Evolutionary conservation across 2,797 vertebrate genomes (phyloP).

Genomic region (Parotocinclus haroldoi): DNA sequence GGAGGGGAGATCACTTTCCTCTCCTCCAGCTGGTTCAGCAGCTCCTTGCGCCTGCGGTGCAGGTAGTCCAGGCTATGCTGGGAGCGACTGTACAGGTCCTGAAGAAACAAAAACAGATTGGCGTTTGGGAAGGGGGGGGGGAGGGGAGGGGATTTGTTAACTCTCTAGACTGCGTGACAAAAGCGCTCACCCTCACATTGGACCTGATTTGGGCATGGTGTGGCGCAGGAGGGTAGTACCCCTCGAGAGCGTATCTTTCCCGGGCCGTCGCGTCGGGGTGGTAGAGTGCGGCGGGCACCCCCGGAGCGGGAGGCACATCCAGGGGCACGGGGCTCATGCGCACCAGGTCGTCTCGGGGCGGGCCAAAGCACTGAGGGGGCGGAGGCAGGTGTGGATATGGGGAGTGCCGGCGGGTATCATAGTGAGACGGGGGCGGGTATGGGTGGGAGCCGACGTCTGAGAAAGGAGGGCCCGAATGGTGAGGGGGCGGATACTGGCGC

Average conservation of each 20-base stretch:
- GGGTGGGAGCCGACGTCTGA: conserved; percentile 66
- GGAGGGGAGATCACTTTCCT: conserved; percentile 95
- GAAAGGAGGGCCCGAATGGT: conserved; percentile 80
- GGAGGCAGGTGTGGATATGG: conserved; percentile 77
- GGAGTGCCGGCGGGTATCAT: conserved; percentile 76
- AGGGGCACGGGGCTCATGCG: conserved; percentile 86
- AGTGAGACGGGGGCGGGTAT: conserved; percentile 81
- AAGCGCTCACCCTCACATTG: conserved; percentile 79
- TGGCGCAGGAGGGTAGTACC: conserved; percentile 80
- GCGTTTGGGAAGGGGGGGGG: background rate
- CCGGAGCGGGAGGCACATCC: conserved; percentile 72
- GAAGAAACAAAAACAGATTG: background rate
- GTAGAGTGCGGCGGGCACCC: conserved; percentile 75
- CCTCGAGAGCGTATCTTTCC: conserved; percentile 86
- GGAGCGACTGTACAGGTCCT: conserved; percentile 76
- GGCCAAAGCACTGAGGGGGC: conserved; percentile 80
- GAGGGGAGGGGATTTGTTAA: background rate
- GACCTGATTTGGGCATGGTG: conserved; percentile 83
- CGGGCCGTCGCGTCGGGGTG: conserved; percentile 76
- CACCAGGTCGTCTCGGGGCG: conserved; percentile 84
- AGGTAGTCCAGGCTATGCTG: conserved; percentile 92
- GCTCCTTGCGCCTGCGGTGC: conserved; percentile 90
- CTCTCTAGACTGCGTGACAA: background rate
- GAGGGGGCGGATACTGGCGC: conserved; percentile 75
- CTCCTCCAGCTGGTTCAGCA: conserved; percentile 94